Conservation (phyloP, 2,888 invertebrate species). For the Congeria kusceri region DNA sequence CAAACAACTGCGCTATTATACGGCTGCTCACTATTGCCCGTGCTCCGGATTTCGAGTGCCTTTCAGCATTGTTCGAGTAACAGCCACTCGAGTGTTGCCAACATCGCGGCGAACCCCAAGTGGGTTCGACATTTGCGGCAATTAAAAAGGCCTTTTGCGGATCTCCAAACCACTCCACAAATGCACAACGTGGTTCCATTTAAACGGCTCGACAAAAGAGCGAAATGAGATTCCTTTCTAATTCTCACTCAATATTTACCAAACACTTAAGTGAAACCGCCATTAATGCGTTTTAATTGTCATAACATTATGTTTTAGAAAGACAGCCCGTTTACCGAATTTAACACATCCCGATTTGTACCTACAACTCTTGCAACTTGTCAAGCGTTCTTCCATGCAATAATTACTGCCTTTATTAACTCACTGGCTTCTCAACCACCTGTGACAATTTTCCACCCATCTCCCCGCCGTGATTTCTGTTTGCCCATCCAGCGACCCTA, state of each 20-base stretch:
- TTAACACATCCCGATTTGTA: no score
- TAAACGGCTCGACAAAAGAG: constrained; percentile 23
- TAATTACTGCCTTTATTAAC: no score
- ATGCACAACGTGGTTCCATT: constrained; percentile 33
- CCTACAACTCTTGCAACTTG: no score
- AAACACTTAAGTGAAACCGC: constrained; percentile 56
- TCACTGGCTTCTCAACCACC: no score
- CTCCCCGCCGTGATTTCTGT: no score
- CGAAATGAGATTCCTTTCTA: constrained; percentile 33
- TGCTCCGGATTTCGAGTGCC: no score
- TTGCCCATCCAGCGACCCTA: no score
- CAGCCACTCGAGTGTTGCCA: background rate
- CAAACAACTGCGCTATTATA: no score
- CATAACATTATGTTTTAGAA: constrained; percentile 48
- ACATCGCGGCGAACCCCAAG: background rate
- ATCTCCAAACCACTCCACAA: constrained; percentile 8
- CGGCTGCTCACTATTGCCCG: no score
- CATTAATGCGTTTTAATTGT: constrained; percentile 48
- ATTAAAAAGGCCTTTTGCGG: background rate
- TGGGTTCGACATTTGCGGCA: constrained; percentile 1
- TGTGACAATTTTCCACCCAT: no score
- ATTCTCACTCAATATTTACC: constrained; percentile 52
- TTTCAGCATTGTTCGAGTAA: background rate
- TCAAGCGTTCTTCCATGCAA: no score
- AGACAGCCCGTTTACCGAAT: background rate